Evolutionary conservation across 2,113 vertebrate genomes (phyloP), one percentile per base, ranked within the genome.

Genomic region (Neolamprologus devosi): DNA sequence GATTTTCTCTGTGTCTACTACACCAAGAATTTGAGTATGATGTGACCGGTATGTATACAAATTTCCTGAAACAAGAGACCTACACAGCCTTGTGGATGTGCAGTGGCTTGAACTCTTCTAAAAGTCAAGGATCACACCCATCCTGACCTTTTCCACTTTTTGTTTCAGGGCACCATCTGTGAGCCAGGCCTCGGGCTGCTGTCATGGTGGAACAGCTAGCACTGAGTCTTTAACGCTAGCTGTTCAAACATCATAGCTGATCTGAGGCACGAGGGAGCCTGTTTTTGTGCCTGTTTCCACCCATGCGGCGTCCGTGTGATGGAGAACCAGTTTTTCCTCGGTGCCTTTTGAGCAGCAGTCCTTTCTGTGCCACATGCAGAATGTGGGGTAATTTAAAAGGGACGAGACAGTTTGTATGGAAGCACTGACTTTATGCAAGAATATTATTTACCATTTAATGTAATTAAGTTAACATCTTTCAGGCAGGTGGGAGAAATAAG

Each of bases 201-300:
- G 84, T 97, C 96, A 1, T 97, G 96, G 96, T 97, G 96, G 96
- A 97, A 95, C 94, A 96, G 49, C 82, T 97, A 96, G 85, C 83
- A 1, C 54, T 3, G 10, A 45, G 19, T 7, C 35, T 83, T 47
- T 33, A 19, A 14, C 13, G 63, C 9, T 28, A 85, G 45, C 65
- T n/a, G 63, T 49, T 63, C 5, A 3, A 45, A n/a, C 28, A 7
- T 37, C 23, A 9, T 19, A 51, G 70, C 63, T 16, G 21, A 65
- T 17, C 11, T 2, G 26, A 85, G 9, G 23, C 45, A 21, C 2
- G 16, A 11, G 9, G 21, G 23, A 54, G 16, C 0, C 23, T 17
- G 23, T 37, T 30, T 73, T 58, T 5, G 23, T 49, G 23, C 23
- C 70, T 30, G 26, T 49, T 78, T 78, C 23, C 45, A 30, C 42